Percentiles rank a stretch among this genome's conserved stretches.
Evolutionary conservation across 2,888 invertebrate genomes (phyloP).

Genomic region (Pammene aurita): DNA sequence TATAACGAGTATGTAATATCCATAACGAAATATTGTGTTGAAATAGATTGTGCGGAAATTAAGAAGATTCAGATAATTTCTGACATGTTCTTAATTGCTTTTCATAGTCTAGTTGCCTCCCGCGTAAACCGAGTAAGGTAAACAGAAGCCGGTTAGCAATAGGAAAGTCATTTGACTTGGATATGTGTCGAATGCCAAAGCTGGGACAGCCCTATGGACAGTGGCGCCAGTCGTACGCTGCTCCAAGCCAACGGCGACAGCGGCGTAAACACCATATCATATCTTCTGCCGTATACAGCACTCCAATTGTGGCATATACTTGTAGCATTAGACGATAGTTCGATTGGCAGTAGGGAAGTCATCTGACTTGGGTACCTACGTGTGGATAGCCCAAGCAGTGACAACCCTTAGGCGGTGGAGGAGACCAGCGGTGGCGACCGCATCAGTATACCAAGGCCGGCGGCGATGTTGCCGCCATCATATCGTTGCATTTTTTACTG

Average conservation of each 20-base stretch:
- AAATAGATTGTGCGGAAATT: too few species aligned
- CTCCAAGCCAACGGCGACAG: neutral
- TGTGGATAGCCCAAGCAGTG: neutral
- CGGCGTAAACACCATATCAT: neutral
- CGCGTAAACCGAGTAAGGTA: too few species aligned
- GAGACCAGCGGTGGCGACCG: too few species aligned
- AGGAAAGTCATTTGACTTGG: neutral
- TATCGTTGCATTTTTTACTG: neutral
- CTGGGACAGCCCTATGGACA: slow-evolving; percentile 24
- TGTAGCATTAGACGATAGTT: too few species aligned
- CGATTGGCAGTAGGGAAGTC: too few species aligned
- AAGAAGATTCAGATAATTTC: too few species aligned
- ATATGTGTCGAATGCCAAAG: neutral
- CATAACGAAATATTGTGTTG: too few species aligned
- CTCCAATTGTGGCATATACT: slow-evolving; percentile 12
- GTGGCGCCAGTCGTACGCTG: neutral
- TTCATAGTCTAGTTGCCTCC: too few species aligned
- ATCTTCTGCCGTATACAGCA: neutral
- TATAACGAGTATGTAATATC: too few species aligned
- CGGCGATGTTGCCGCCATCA: slow-evolving; percentile 14
- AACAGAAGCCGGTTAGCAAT: neutral
- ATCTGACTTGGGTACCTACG: too few species aligned
- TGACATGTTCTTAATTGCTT: too few species aligned
- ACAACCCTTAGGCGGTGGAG: slow-evolving; percentile 21
- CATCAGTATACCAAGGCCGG: slow-evolving; percentile 12